Conservation (phyloP, 2,888 invertebrate species). For the Schizotus pectinicornis region DNA sequence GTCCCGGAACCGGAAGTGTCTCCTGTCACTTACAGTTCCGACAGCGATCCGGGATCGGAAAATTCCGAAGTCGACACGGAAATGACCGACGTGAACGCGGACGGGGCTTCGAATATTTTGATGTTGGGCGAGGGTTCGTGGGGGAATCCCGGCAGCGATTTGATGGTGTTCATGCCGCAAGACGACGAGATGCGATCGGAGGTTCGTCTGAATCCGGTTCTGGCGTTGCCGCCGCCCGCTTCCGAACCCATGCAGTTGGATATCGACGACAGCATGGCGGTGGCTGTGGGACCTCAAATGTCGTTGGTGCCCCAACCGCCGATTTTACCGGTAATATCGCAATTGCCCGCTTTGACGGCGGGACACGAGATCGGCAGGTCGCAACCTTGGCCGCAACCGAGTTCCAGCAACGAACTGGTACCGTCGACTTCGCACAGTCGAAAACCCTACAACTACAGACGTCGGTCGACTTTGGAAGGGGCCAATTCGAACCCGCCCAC, state of each 20-base stretch:
- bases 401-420: slow-evolving; percentile 57
- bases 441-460: slow-evolving; percentile 39
- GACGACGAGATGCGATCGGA: slow-evolving; percentile 24
- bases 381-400: slow-evolving; percentile 31
- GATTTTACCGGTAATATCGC: slow-evolving; percentile 41
- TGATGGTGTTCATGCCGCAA: slow-evolving; percentile 35
- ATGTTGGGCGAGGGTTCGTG: slow-evolving; percentile 34
- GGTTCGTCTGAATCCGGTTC: slow-evolving; percentile 24
- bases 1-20: slow-evolving; percentile 66
- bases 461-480: slow-evolving; percentile 49
- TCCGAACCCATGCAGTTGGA: slow-evolving; percentile 35
- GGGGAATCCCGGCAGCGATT: slow-evolving; percentile 32
- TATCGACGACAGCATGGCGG: slow-evolving; percentile 37
- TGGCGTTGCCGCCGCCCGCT: slow-evolving; percentile 34
- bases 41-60: slow-evolving; percentile 81
- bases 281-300: slow-evolving; percentile 39
- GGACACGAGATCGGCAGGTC: slow-evolving; percentile 51
- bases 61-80: slow-evolving; percentile 68
- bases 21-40: slow-evolving; percentile 67
- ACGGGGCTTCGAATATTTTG: slow-evolving; percentile 39
- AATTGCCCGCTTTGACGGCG: slow-evolving; percentile 51
- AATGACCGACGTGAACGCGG: slow-evolving; percentile 55
- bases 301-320: slow-evolving; percentile 27
- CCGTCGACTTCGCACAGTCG: slow-evolving; percentile 55
- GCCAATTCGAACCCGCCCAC: slow-evolving; percentile 48